These are phyloP conservation scores for Sorex fumeus DNA, from an alignment of 2,113 vertebrate genomes.

Conservation along the genomic window DNA sequence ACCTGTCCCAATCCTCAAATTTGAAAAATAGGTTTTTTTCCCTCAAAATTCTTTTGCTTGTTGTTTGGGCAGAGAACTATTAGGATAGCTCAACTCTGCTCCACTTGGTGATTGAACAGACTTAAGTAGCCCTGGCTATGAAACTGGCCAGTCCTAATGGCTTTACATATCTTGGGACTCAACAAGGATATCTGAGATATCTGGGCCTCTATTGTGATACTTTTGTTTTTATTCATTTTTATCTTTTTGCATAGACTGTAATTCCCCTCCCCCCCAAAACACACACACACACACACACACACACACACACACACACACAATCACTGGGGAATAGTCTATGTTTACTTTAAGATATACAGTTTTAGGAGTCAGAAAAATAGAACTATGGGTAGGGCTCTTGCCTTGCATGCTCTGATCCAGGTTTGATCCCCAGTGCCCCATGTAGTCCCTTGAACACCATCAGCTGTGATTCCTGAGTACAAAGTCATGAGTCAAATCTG, in stretches of 20 bases:
- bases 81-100: not conserved
- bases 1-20: not conserved
- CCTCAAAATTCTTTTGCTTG: not conserved
- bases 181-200: not conserved
- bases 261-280: too few species aligned
- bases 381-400: too few species aligned
- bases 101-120: too few species aligned
- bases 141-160: not conserved
- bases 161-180: not conserved
- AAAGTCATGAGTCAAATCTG: too few species aligned
- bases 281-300: too few species aligned
- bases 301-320: too few species aligned
- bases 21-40: conserved; percentile 1
- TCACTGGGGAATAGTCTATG: too few species aligned
- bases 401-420: not conserved
- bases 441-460: not conserved
- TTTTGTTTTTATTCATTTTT: not conserved
- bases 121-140: not conserved
- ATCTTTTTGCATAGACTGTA: not conserved
- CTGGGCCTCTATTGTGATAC: not conserved
- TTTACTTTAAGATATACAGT: too few species aligned
- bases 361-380: too few species aligned
- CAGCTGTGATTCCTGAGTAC: not conserved
- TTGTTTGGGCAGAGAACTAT: not conserved
- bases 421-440: not conserved